Base-by-base conservation (phyloP, 2,797 vertebrate species). In the Acrossocheilus fasciatus region DNA sequence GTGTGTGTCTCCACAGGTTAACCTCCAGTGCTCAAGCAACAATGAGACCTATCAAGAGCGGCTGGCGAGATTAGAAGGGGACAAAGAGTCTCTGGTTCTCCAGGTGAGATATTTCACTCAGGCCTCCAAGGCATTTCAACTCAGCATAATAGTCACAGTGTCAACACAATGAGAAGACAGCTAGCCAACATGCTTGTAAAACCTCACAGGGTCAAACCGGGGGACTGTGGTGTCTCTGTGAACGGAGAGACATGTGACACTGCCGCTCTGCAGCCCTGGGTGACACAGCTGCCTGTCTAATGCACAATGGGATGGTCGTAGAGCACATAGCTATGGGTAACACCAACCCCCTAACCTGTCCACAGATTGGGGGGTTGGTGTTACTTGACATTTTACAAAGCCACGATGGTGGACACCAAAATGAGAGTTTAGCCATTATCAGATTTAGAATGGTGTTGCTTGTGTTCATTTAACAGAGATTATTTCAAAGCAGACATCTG, bases 81-180 rank as follows among this genome's bases (percentile, higher is more conserved):
- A 99, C 92, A 99, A 99, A 90, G 97, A 99, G 91, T 98, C 97
- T 0, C 96, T 99, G 91, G 97, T 99, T 91, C 93, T 99, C 81
- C 98, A 99, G 98, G 98, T 99, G 91, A 93, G 93, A 39, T 14
- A 39, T 59, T 77, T 75, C 82, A 39, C 45, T 36, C 18, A 23
- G 52, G 11, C 79, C 45, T 26, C n/a, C 4, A 18, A 54, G 41
- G 34, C 52, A 41, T 66, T 76, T 68, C 39, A 64, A 12, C 30
- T 26, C 9, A n/a, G 64, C 68, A 83, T 69, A 85, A 83, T 81
- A 73, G 39, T 30, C 39, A 59, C 14, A 68, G 74, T 59, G 76
- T 83, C 83, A 50, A 62, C 54, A 80, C 73, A 43, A 68, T 64
- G 59, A 79, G 54, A 43, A 64, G n/a, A 70, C 39, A 30, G 30